Percentiles rank a stretch among this genome's conserved stretches.
Evolutionary conservation across 2,888 invertebrate species (phyloP).

Genomic region (Aspidiotus destructor): DNA sequence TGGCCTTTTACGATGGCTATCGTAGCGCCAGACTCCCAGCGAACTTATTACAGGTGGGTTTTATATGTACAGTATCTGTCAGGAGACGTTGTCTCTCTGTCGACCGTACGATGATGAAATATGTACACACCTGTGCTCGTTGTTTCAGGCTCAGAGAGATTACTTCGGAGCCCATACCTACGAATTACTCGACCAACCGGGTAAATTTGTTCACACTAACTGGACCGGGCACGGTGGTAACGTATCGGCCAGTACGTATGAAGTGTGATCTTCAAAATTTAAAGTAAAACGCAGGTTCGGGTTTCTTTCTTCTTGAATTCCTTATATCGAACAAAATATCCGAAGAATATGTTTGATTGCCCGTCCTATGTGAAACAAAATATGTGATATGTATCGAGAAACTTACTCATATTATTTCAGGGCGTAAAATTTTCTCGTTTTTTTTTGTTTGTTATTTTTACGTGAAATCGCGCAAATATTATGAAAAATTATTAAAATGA

Average conservation of each 20-base stretch:
- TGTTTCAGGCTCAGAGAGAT: conserved; percentile 77
- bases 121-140: conserved; percentile 5
- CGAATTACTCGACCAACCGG: conserved; percentile 75
- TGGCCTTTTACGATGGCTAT: conserved; percentile 97
- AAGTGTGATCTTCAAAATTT: conserved; percentile 48
- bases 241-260: conserved; percentile 87
- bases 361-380: no score
- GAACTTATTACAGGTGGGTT: conserved; percentile 74
- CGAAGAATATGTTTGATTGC: no score
- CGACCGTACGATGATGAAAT: background rate
- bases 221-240: conserved; percentile 98
- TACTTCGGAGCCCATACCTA: conserved; percentile 99
- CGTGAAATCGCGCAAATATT: no score
- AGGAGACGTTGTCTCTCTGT: background rate
- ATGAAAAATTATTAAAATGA: no score
- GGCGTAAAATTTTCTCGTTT: no score
- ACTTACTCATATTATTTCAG: no score
- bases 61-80: background rate
- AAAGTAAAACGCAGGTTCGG: background rate
- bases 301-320: no score
- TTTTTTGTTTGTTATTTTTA: no score
- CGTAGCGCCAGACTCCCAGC: conserved; percentile 78
- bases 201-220: conserved; percentile 89
- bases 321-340: no score
- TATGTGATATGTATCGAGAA: no score